Evolutionary conservation across 2,888 invertebrate species (phyloP), one percentile per base, ranked within the genome.

Genomic region (Ochropleura leucogaster): DNA sequence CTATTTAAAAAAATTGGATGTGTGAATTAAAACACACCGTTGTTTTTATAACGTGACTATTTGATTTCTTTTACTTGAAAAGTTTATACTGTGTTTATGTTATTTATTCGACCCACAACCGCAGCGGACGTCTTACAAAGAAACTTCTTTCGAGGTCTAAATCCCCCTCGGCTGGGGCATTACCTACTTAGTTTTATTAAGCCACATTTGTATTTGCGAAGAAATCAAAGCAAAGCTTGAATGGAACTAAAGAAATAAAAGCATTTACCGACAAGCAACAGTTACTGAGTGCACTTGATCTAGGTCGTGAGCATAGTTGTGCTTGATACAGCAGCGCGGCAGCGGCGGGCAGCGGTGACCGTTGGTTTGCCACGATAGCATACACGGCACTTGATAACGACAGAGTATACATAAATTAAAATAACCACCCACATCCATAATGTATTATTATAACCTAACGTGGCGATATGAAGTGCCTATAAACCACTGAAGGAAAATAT

Each of bases 321-420:
- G 68, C 74, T 59, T 75, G 84, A 82, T 80, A 87, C 87, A 80
- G 76, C 79, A 71, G 74, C 81, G 74, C 69, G 68, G 86, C 87
- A 80, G 76, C 79, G 69, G 74, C 81, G 74, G 71, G 68, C 77
- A 71, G 80, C 76, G 74, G 74, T 70, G 76, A 74, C 84, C 77
- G 84, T 80, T 74, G 79, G 71, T 70, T 77, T 59, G 73, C 82
- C 79, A 80, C 80, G 87, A 85, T 85, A 86, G 72, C 51, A 68
- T 14, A 44, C 30, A 69, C 20, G 78, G 51, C 71, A 73, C 57
- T 72, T 72, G 85, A 87, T 87, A 86, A 87, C 77, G 47, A 77
- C 47, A 59, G 63, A 65, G 18, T 74, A 74, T 79, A 42, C 63
- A 78, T 80, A 75, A 14, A 71, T 70, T 67, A 18, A 65, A 77